These are phyloP conservation scores for Zalophus californianus DNA, from an alignment of 2,797 vertebrate species.

Conservation along the genomic window DNA sequence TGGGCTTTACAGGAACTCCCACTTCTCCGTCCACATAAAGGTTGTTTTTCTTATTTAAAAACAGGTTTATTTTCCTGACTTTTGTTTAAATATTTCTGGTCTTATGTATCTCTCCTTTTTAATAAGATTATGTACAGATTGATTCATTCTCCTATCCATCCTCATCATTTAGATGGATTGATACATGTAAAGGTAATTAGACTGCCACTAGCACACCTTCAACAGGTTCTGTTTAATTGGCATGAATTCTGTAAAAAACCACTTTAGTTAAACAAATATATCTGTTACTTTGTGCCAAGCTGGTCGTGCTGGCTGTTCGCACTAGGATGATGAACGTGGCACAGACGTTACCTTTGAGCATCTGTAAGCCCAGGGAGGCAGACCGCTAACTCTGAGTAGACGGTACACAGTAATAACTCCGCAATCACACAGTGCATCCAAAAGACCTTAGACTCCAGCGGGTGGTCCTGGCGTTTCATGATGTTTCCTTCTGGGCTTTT, in stretches of 20 bases:
- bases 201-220: background rate
- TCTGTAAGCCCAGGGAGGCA: background rate
- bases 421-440: background rate
- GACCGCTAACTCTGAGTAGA: background rate
- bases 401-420: background rate
- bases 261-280: background rate
- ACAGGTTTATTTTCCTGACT: background rate
- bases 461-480: background rate
- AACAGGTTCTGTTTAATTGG: background rate
- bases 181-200: background rate
- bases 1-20: background rate
- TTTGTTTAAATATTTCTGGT: conserved; percentile 27
- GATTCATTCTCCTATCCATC: background rate
- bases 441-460: background rate
- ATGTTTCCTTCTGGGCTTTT: background rate
- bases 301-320: background rate
- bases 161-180: background rate
- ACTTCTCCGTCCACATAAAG: background rate
- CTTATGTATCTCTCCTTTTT: background rate
- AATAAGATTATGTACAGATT: background rate
- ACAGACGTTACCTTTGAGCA: background rate
- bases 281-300: background rate
- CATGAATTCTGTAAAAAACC: background rate
- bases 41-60: background rate
- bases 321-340: background rate